Evolutionary conservation across 2,113 vertebrate species (phyloP).

Genomic region (Heptranchias perlo): DNA sequence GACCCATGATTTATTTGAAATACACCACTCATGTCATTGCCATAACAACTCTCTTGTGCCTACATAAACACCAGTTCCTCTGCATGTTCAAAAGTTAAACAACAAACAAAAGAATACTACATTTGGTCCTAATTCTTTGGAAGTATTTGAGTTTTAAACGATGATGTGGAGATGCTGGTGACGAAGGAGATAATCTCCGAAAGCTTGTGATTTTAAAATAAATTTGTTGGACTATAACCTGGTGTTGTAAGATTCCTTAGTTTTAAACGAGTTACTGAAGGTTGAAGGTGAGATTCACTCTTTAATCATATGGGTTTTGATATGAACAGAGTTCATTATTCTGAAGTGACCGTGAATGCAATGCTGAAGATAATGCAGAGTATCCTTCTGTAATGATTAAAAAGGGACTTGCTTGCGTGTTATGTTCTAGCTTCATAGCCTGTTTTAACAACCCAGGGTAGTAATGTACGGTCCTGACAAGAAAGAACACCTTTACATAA

Average conservation of each 20-base stretch:
- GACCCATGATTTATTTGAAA: background rate
- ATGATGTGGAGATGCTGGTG: no score
- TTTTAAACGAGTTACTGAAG: background rate
- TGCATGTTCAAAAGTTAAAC: background rate
- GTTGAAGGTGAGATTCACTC: background rate
- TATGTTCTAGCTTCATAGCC: background rate
- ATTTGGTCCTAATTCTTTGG: background rate
- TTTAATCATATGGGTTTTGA: background rate
- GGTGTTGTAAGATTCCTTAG: no score
- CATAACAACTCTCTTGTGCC: background rate
- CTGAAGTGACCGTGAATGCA: background rate
- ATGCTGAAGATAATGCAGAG: background rate
- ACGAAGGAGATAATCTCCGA: no score
- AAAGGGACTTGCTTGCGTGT: background rate
- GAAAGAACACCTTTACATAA: background rate
- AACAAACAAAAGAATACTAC: background rate
- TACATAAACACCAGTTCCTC: background rate
- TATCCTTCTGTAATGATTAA: background rate
- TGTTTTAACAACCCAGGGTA: slow-evolving; percentile 5
- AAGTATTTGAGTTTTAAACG: background rate
- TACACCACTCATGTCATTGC: background rate
- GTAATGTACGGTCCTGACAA: slow-evolving; percentile 13
- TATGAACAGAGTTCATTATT: background rate
- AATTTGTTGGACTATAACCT: no score
- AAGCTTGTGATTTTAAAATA: no score